phyloP scores from a whole-genome alignment of 1,140 invertebrate species.

The Monomorium pharaonis region DNA sequence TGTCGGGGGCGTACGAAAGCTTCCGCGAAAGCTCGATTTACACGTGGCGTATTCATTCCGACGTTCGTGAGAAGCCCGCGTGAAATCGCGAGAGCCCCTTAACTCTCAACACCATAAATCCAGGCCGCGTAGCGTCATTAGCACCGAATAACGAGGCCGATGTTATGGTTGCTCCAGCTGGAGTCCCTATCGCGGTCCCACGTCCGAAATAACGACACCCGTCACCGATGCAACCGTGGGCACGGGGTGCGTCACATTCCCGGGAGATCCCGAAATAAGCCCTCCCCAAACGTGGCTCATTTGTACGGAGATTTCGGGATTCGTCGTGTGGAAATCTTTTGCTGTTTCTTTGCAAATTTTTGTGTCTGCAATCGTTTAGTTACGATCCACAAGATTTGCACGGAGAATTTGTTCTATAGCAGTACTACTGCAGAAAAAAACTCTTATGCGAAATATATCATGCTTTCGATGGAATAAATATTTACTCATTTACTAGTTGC shows the following conservation, averaged over 20 bases:
- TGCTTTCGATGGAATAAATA: not conserved
- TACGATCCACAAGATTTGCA: not conserved
- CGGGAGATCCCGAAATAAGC: constrained; percentile 76
- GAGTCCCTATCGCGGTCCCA: constrained; percentile 56
- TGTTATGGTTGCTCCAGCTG: constrained; percentile 73
- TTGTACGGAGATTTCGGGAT: constrained; percentile 54
- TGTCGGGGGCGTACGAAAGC: not conserved
- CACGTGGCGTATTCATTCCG: not conserved
- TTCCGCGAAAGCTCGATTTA: constrained; percentile 66
- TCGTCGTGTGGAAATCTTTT: not conserved
- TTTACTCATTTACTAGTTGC: not conserved
- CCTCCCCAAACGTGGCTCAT: constrained; percentile 40
- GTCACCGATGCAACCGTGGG: constrained; percentile 59
- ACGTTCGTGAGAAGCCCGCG: constrained; percentile 53
- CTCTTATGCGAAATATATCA: not conserved
- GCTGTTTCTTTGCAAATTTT: not conserved
- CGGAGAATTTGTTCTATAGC: not conserved
- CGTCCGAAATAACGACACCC: constrained; percentile 72
- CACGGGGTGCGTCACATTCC: constrained; percentile 73
- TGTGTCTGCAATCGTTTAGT: not conserved
- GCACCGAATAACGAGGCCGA: constrained; percentile 79
- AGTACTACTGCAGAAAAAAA: not conserved
- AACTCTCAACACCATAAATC: constrained; percentile 76
- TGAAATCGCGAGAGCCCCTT: constrained; percentile 71
- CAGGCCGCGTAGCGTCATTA: constrained; percentile 77